Evolutionary conservation across 2,113 vertebrate species (phyloP), one percentile per base, ranked within the genome.

Genomic region (Petrocephalus microphthalmus): DNA sequence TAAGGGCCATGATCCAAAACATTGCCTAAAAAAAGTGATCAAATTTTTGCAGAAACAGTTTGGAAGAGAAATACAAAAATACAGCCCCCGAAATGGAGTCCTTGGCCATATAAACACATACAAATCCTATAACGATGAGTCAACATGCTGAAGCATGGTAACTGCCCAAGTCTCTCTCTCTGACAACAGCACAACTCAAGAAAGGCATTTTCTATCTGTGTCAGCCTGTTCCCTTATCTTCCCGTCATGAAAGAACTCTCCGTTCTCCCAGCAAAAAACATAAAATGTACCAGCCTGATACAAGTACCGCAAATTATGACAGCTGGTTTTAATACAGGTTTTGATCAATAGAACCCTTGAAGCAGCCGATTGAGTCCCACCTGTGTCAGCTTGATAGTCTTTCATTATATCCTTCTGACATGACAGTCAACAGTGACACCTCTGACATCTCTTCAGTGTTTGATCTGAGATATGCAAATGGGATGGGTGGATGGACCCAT

Each of bases 221-320:
- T 42, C 56, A 29, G 60, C 45, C 60, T 81, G 87, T 45, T 87
- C 86, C 87, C 49, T 87, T 81, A 81, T 81, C 67, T 53, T 67
- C 13, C 5, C n/a, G 51, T 42, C 87, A 87, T 47, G 49, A 87
- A 54, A 71, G 22, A 29, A 81, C 33, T 53, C 51, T 42, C 67
- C 2, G n/a, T 2, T 17, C 87, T 49, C 11, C 19, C 64, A n/a
- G 49, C n/a, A 67, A 87, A 45, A n/a, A 64, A 29, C 17, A 74
- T 6, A 29, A 51, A 83, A 83, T 1, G 20, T 49, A 67, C 7
- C 60, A n/a, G n/a, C 10, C 37, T 64, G 57, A 22, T 17, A 67
- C 37, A 64, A 45, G 47, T 42, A 22, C 86, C 33, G 42, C 60
- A 57, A 52, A 87, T 29, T 11, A 42, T 42, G 33, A 33, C 57